Conservation (phyloP, 2,797 vertebrate species). For the Pyrocephalus nanus region DNA sequence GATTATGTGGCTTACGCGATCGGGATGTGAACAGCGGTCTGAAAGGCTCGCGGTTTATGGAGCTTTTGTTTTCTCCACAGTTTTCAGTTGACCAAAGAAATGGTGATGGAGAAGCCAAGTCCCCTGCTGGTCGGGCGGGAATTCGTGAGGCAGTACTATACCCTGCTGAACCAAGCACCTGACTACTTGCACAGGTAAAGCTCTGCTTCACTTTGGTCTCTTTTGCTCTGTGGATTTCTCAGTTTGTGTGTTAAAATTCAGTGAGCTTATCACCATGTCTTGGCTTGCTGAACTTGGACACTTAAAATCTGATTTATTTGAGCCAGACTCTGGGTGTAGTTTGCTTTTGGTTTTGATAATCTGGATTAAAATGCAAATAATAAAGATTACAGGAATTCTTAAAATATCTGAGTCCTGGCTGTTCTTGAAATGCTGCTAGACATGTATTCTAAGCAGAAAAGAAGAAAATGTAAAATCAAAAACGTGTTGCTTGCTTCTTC, state of each 20-base stretch:
- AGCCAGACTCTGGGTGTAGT: rapidly evolving
- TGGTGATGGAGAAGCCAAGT: slow-evolving; percentile 99
- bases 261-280: background rate
- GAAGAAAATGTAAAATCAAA: background rate
- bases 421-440: background rate
- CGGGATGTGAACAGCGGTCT: background rate
- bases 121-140: slow-evolving; percentile 99
- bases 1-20: background rate
- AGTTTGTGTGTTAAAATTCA: background rate
- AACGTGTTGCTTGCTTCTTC: background rate
- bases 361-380: background rate
- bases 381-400: background rate
- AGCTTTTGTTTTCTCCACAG: slow-evolving; percentile 54
- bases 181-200: slow-evolving; percentile 94
- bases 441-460: background rate
- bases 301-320: background rate
- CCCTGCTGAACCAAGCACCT: slow-evolving; percentile 95
- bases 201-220: background rate
- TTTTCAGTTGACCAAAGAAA: slow-evolving; percentile 99
- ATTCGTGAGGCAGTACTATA: slow-evolving; percentile 99
- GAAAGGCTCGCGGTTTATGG: background rate
- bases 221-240: background rate
- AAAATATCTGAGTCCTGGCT: background rate
- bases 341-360: background rate
- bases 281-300: background rate